Conservation (phyloP, 2,888 invertebrate genomes). For the Dendrolimus houi region DNA sequence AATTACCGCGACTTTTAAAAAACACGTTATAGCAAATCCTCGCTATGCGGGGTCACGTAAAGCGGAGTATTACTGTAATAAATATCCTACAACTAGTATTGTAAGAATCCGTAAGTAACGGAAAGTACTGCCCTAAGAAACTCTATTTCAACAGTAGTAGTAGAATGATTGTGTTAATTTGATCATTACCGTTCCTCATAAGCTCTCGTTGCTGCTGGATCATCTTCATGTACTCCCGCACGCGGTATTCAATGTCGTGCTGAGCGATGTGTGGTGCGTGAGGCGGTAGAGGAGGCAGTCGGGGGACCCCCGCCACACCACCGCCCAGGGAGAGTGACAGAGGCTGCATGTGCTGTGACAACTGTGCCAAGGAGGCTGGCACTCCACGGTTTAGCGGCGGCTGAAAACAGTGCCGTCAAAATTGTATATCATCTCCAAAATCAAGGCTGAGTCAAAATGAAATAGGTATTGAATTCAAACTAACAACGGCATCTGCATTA, state of each 20-base stretch:
- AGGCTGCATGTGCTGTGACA: constrained; percentile 82
- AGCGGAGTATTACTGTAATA: no score
- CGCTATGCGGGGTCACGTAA: no score
- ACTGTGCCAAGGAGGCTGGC: constrained; percentile 71
- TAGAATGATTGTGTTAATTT: no score
- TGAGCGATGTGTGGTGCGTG: constrained; percentile 77
- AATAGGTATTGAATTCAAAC: no score
- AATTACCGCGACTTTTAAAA: no score
- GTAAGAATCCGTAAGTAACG: no score
- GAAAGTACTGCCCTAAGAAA: no score
- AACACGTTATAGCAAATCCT: no score
- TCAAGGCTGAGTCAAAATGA: neutral
- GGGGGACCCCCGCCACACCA: constrained; percentile 73
- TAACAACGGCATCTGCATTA: no score
- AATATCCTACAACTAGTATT: no score
- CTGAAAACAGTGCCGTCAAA: constrained; percentile 23
- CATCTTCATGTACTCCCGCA: constrained; percentile 87
- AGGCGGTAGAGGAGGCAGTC: constrained; percentile 73
- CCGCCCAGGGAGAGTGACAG: constrained; percentile 81
- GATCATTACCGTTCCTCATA: constrained; percentile 52
- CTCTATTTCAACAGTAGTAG: neutral
- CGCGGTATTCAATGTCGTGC: constrained; percentile 85
- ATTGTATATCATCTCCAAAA: neutral
- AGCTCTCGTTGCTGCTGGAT: constrained; percentile 71
- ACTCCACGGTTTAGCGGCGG: constrained; percentile 75